A percentile compares a stretch with the other conserved stretches of the same genome.
Conservation (phyloP, 2,113 vertebrate species). For the Hiodon tergisus region DNA sequence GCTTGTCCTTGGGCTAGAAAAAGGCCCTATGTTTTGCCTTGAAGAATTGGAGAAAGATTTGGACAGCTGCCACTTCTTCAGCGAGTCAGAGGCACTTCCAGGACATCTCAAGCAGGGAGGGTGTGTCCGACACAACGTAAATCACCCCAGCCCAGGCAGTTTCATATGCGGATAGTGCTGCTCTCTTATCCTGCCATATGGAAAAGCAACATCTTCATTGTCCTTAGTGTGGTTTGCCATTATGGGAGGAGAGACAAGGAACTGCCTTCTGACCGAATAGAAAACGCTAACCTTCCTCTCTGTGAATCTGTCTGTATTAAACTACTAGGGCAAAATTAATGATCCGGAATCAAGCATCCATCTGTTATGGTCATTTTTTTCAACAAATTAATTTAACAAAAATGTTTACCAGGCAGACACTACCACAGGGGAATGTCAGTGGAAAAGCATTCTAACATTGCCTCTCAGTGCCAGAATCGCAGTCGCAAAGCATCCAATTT, state of each 20-base stretch:
- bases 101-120: not conserved
- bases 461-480: conserved; percentile 1
- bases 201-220: conserved; percentile 19
- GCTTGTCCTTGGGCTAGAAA: not conserved
- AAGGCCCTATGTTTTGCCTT: not conserved
- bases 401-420: conserved; percentile 23
- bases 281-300: conserved; percentile 27
- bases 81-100: conserved; percentile 2
- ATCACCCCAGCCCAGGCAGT: conserved; percentile 14
- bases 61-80: not conserved
- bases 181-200: conserved; percentile 20
- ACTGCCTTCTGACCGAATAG: conserved; percentile 17
- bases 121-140: conserved; percentile 7
- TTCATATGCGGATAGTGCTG: not conserved
- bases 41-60: not conserved
- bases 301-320: conserved; percentile 17
- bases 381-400: conserved; percentile 39
- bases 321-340: conserved; percentile 27
- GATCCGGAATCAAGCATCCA: conserved; percentile 22
- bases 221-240: conserved; percentile 22
- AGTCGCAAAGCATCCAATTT: conserved; percentile 1
- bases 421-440: conserved; percentile 26
- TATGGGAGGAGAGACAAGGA: conserved; percentile 21
- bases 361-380: conserved; percentile 27
- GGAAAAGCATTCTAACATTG: conserved; percentile 19